phyloP scores from a whole-genome alignment of 2,797 vertebrate genomes.

The Taeniopygia guttata region DNA sequence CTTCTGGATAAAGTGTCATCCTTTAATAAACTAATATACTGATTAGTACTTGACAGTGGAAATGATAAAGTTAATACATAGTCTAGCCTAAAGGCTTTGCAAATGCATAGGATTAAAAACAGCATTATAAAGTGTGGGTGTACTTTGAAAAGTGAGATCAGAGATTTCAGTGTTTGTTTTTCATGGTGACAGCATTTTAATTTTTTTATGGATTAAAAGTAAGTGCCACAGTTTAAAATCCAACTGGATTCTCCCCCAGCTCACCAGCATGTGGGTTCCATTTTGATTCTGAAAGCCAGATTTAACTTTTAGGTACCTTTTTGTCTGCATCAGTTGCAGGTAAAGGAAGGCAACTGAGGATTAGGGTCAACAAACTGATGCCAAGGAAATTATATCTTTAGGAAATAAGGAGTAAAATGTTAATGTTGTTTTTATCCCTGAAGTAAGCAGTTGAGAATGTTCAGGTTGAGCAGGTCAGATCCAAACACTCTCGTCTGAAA shows the following conservation, averaged over 20 bases:
- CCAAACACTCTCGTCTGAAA: slow-evolving; percentile 1
- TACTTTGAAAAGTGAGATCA: slow-evolving; percentile 44
- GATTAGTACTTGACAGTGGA: background rate
- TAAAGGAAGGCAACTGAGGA: background rate
- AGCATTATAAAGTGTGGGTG: slow-evolving; percentile 30
- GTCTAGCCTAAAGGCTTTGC: slow-evolving; percentile 26
- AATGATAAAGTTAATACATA: background rate
- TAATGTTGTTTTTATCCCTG: background rate
- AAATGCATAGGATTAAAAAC: slow-evolving; percentile 25
- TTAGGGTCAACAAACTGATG: background rate
- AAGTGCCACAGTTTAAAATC: background rate
- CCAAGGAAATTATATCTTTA: background rate
- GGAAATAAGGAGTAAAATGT: background rate
- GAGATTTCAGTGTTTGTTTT: background rate
- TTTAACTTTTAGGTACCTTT: background rate
- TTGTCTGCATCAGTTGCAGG: background rate
- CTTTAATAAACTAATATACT: background rate
- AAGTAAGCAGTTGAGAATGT: background rate
- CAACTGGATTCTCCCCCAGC: background rate
- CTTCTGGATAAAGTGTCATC: background rate
- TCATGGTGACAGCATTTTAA: background rate
- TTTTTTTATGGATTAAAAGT: background rate
- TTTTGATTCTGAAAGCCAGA: background rate
- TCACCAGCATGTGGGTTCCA: background rate
- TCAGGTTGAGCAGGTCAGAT: slow-evolving; percentile 4